These are phyloP conservation scores for Agrilus mali DNA, from an alignment of 2,888 invertebrate species.

Conservation along the genomic window DNA sequence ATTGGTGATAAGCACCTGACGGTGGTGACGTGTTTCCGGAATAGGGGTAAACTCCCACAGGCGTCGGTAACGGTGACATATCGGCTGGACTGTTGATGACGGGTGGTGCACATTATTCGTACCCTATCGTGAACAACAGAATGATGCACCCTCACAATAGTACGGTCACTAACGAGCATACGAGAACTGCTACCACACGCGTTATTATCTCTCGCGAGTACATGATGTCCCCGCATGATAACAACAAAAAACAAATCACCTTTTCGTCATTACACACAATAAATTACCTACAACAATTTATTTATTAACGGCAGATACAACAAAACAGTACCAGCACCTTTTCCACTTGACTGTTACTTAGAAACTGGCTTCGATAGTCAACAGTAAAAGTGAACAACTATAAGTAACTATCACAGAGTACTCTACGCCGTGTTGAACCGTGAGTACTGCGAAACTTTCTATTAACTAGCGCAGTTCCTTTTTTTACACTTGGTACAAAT, in stretches of 20 bases:
- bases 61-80: constrained; percentile 31
- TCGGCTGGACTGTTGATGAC: constrained; percentile 31
- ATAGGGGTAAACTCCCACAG: constrained; percentile 26
- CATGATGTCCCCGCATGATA: constrained; percentile 12
- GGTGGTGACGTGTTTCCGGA: constrained; percentile 33
- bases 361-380: too few species aligned
- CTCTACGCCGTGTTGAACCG: too few species aligned
- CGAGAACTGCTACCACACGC: constrained; percentile 7
- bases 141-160: constrained; percentile 30
- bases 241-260: background rate
- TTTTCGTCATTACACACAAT: background rate
- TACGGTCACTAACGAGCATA: constrained; percentile 22
- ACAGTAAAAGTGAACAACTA: too few species aligned
- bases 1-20: constrained; percentile 28
- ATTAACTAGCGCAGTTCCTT: too few species aligned
- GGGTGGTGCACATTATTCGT: constrained; percentile 32
- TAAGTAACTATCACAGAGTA: too few species aligned
- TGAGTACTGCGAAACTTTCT: too few species aligned
- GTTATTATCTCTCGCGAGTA: constrained; percentile 6
- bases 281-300: too few species aligned
- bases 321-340: too few species aligned
- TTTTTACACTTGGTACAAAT: too few species aligned
- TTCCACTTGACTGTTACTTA: too few species aligned
- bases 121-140: constrained; percentile 30
- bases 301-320: too few species aligned